Base-by-base conservation (phyloP, 2,888 invertebrate species). In the Epinotia brunnichana region DNA sequence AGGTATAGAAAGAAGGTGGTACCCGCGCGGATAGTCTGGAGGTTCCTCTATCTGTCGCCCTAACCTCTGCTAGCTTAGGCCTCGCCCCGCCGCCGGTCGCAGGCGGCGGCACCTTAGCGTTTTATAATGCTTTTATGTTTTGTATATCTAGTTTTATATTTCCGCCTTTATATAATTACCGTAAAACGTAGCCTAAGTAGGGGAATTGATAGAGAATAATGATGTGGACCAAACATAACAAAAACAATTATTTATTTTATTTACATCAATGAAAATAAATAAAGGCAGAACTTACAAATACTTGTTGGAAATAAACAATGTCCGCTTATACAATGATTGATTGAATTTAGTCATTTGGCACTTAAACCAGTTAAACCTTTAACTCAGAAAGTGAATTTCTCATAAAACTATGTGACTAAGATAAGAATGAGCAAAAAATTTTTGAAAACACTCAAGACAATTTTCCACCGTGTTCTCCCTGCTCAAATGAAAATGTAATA, bases 211-310 rank as follows among this genome's bases (percentile, higher is more conserved):
- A 35, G 35, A 35, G 7, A 35, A 9, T 9, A 35, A 59, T 60
- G 54, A 66, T 67, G 59, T 13, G 61, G 66, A 17, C 51, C 44
- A 63, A 53, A 56, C 61, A 17, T 39, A 72, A 70, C 54, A 76
- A 75, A 73, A 71, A 69, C 71, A 60, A 56, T 39, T 54, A 15
- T 77, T 77, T 76, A 78, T 19, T 78, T 75, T 77, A 78, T 78
- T 78, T 78, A 78, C 76, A 78, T 57, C 66, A 19, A 70, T 62
- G 69, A 74, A 70, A 67, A 73, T 59, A 62, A 74, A 72, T 54
- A 54, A 75, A 63, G 60, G 41, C 29, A 71, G 39, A 70, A 24
- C 29, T 73, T 53, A 39, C n/a, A 54, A 56, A 15, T 24, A 39
- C 21, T 59, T 21, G 19, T 60, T 57, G 35, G 15, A 67, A 48